Conservation (phyloP, 2,113 vertebrate species). For the Erythrolamprus reginae region DNA sequence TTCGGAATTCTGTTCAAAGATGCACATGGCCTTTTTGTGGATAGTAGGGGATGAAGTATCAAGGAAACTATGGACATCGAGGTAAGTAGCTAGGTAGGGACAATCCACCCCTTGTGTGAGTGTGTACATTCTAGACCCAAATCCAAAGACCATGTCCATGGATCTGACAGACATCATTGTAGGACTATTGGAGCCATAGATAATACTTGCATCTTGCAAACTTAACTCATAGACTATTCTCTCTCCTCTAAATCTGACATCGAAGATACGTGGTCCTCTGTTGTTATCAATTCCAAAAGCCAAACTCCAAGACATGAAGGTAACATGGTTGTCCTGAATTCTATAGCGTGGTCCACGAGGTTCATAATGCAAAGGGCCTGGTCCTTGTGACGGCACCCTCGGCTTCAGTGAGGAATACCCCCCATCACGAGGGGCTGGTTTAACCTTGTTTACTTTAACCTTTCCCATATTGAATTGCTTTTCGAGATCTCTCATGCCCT, state of each 20-base stretch:
- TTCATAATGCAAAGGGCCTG: not conserved
- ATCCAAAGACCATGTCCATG: not conserved
- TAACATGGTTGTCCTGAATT: not conserved
- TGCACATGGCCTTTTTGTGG: conserved; percentile 3
- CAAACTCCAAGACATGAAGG: conserved; percentile 10
- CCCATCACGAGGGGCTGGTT: not conserved
- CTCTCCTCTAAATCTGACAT: not conserved
- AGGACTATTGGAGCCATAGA: conserved; percentile 14
- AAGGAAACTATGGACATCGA: conserved; percentile 73
- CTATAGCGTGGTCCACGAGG: not conserved
- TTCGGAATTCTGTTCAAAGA: conserved; percentile 13
- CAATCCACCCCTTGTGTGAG: conserved; percentile 77
- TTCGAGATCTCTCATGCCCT: conserved; percentile 2
- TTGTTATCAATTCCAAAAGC: not conserved
- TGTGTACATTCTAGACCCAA: conserved; percentile 68
- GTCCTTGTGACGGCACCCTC: not conserved
- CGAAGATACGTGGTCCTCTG: not conserved
- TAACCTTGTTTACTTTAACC: not conserved
- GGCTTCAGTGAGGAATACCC: not conserved
- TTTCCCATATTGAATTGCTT: not conserved
- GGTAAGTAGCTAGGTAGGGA: conserved; percentile 68
- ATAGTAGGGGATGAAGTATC: conserved; percentile 70
- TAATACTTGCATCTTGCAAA: not conserved
- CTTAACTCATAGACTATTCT: conserved; percentile 19
- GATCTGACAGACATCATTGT: not conserved